Evolutionary conservation across 2,797 vertebrate species (phyloP), one percentile per base, ranked within the genome.

Genomic region (Triplophysa yarkandensis): DNA sequence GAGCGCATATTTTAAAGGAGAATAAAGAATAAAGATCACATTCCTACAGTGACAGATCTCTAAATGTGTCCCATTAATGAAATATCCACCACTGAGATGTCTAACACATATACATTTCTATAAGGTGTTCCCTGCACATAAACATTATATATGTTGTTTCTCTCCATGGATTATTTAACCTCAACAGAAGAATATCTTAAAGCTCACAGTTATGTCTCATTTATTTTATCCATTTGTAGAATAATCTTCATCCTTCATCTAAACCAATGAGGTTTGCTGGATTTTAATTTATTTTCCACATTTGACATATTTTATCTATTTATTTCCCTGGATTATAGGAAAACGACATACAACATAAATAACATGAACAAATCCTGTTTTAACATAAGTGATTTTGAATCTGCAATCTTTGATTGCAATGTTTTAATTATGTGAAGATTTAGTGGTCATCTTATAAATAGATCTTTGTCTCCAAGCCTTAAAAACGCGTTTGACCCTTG

Each of bases 51-150:
- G 0, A 46, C n/a, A 46, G 17, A 30, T 17, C 2, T 57, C 43
- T 14, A 46, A 19, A 25, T 68, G 27, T 55, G 27, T 55, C 2
- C 41, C 36, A 6, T 57, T 60, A 46, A 58, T 70, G 54, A 30
- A 13, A 13, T 39, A 34, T 16, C 23, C 32, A 17, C 44, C 11
- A 57, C 55, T 32, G 28, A 66, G n/a, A 68, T 5, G 16, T 32
- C 36, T 17, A 43, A 54, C 30, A 27, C n/a, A 6, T 19, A 32
- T 58, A 44, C 30, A 58, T 10, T 6, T 2, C 19, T 28, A 7
- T 32, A 54, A 54, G 4, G 48, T 23, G 11, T 57, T 57, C 55
- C 28, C 28, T n/a, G n/a, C n/a, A 58, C 28, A 58, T 17, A 27
- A 23, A 2, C 13, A 58, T 58, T 44, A 32, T n/a, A 7, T 3